A percentile compares a stretch with the other conserved stretches of the same genome.
Evolutionary conservation across 2,797 vertebrate genomes (phyloP).

Genomic region (Micromesistius poutassou): DNA sequence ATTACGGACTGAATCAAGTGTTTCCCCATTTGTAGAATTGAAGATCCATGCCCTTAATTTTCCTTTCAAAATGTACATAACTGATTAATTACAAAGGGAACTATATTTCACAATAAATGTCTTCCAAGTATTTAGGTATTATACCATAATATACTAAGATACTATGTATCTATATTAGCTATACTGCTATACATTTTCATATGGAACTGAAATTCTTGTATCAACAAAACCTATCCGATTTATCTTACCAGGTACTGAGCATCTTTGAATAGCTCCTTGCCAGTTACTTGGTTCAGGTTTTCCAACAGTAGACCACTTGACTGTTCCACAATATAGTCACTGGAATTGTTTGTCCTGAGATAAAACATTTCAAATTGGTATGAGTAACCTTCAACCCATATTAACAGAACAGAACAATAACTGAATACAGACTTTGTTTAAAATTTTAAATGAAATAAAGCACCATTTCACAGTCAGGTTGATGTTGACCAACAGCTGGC

Average conservation of each 20-base stretch:
- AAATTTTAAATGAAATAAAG: slow-evolving; percentile 15
- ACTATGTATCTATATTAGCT: not conserved
- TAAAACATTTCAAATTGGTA: slow-evolving; percentile 13
- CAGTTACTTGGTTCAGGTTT: slow-evolving; percentile 69
- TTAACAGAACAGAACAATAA: not conserved
- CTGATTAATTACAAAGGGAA: not conserved
- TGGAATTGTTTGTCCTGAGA: slow-evolving; percentile 67
- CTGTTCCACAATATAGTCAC: slow-evolving; percentile 70
- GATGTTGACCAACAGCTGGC: slow-evolving; percentile 74
- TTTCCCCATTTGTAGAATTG: too few relatives aligned
- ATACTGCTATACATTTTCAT: not conserved
- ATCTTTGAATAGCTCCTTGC: slow-evolving; percentile 74
- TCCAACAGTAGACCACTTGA: slow-evolving; percentile 65
- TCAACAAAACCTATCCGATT: not conserved
- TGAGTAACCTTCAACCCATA: not conserved
- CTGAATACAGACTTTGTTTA: slow-evolving; percentile 1
- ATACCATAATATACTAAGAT: not conserved
- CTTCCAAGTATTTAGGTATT: not conserved
- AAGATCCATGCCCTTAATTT: too few relatives aligned
- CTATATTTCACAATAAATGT: not conserved
- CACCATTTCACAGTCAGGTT: slow-evolving; percentile 75
- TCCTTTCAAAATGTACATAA: too few relatives aligned
- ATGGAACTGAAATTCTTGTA: not conserved
- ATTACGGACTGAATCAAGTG: too few relatives aligned
- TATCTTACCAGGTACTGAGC: slow-evolving; percentile 71